phyloP scores from a whole-genome alignment of 2,797 vertebrate species.

The Triplophysa bombifrons region DNA sequence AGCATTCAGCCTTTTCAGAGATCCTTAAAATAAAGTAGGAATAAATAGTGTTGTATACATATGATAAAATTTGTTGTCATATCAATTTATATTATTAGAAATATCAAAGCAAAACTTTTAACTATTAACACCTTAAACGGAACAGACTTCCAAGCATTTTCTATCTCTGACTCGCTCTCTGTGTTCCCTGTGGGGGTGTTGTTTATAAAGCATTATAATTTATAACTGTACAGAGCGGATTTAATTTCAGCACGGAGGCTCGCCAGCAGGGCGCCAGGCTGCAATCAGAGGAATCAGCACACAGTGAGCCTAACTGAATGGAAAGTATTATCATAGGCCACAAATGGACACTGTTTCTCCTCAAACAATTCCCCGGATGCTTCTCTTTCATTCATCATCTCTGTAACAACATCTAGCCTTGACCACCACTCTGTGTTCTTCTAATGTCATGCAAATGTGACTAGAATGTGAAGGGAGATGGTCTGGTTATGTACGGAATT shows the following conservation, averaged over 20 bases:
- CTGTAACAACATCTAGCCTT: conserved; percentile 73
- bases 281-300: conserved; percentile 93
- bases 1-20: conserved; percentile 10
- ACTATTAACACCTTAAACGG: conserved; percentile 23
- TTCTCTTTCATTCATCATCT: conserved; percentile 82
- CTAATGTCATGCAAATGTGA: conserved; percentile 34
- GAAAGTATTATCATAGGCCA: conserved; percentile 92
- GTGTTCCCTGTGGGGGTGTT: conserved; percentile 88
- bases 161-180: conserved; percentile 42
- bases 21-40: background rate
- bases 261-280: conserved; percentile 91
- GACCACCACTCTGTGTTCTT: conserved; percentile 58
- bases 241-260: conserved; percentile 91
- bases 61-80: conserved; percentile 6
- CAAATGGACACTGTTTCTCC: conserved; percentile 92
- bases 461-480: conserved; percentile 9
- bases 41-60: conserved; percentile 15
- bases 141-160: conserved; percentile 56
- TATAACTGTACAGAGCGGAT: conserved; percentile 95
- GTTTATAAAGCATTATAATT: conserved; percentile 96
- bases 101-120: conserved; percentile 29
- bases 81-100: background rate
- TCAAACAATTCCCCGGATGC: conserved; percentile 87
- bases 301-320: conserved; percentile 89
- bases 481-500: background rate